phyloP scores from a whole-genome alignment of 2,888 invertebrate genomes.

The Priapulus caudatus region DNA sequence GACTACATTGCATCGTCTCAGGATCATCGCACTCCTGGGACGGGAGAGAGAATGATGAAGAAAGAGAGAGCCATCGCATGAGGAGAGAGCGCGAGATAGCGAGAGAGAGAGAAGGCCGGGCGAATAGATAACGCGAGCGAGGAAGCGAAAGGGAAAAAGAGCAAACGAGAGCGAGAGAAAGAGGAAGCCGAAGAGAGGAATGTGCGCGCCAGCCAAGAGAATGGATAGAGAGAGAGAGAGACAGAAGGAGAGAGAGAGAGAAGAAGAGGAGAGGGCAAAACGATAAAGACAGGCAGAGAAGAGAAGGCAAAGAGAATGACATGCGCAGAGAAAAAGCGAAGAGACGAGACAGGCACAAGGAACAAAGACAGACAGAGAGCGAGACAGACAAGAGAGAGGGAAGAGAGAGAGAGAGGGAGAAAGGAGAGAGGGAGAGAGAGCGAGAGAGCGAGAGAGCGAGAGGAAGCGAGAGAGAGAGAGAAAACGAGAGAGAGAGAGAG shows the following conservation, averaged over 20 bases:
- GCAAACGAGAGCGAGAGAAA: neutral
- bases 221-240: neutral
- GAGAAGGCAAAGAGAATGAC: neutral
- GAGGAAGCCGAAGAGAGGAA: neutral
- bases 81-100: too few species aligned
- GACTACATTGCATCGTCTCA: too few species aligned
- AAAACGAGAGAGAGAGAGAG: constrained; percentile 1
- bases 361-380: neutral
- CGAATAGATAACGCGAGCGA: too few species aligned
- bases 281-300: neutral
- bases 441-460: neutral
- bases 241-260: neutral
- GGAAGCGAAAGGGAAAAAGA: neutral
- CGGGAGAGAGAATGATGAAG: too few species aligned
- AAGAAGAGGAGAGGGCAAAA: neutral
- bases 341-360: neutral
- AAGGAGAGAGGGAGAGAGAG: constrained; percentile 1
- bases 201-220: neutral
- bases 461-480: neutral
- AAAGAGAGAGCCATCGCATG: too few species aligned
- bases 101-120: too few species aligned
- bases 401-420: neutral
- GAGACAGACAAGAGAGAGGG: neutral
- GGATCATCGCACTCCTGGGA: too few species aligned
- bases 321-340: neutral